Evolutionary conservation across 2,797 vertebrate species (phyloP).

Genomic region (Neopelma chrysocephalum): DNA sequence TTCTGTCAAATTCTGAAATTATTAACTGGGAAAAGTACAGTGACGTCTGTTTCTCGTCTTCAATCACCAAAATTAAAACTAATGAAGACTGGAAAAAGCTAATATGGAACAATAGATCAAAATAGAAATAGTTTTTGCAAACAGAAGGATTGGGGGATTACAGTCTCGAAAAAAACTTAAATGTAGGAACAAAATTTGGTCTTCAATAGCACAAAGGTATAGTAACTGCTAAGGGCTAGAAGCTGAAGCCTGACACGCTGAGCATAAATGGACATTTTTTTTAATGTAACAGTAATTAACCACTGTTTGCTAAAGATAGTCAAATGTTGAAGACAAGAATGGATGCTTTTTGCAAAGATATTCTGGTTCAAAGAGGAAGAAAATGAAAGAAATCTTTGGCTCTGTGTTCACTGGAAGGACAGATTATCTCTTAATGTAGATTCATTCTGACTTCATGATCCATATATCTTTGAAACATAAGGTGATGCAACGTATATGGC

Average conservation of each 20-base stretch:
- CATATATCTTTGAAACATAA: background rate
- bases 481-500: background rate
- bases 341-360: background rate
- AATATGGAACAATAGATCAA: background rate
- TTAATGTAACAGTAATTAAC: background rate
- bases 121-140: background rate
- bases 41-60: background rate
- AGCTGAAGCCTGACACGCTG: background rate
- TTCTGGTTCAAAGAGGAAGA: background rate
- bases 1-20: background rate
- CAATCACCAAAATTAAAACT: rapidly evolving
- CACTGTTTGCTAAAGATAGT: slow-evolving; percentile 17
- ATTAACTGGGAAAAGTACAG: background rate
- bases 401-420: background rate
- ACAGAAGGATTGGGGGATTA: background rate
- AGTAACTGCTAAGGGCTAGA: background rate
- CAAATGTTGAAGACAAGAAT: background rate
- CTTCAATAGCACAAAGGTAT: background rate
- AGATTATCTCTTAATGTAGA: background rate
- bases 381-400: slow-evolving; percentile 23
- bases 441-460: background rate
- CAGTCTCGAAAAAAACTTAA: background rate
- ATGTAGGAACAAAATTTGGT: background rate
- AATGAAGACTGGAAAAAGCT: background rate
- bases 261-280: background rate